phyloP scores from a whole-genome alignment of 2,113 vertebrate species.

The Ellobius talpinus region DNA sequence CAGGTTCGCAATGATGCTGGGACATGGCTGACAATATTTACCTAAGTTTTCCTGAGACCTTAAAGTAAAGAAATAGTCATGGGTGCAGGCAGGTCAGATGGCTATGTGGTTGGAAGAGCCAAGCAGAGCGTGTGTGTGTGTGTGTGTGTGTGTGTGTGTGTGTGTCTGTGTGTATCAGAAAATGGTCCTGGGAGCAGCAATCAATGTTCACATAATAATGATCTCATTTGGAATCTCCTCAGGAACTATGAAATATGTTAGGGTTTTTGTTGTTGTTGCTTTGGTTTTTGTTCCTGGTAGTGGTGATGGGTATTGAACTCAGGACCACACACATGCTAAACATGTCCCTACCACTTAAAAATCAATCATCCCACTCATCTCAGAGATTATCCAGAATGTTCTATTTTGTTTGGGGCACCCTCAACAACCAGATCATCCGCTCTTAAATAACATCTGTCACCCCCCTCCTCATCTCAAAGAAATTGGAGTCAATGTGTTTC shows the following conservation, averaged over 20 bases:
- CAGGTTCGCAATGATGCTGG: not conserved
- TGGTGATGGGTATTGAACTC: not conserved
- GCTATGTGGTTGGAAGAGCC: not conserved
- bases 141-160: not conserved
- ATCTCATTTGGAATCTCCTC: not conserved
- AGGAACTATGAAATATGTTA: not conserved
- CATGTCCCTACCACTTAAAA: not conserved
- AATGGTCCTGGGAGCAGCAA: not conserved
- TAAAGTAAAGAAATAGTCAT: not conserved
- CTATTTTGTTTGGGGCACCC: not conserved
- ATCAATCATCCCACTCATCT: not conserved
- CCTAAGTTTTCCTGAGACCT: not conserved
- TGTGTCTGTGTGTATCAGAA: too few species aligned
- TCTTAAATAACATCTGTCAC: not conserved
- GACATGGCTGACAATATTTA: not conserved
- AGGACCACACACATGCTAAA: not conserved
- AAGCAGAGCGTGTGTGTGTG: too few species aligned
- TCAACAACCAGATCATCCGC: not conserved
- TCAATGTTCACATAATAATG: not conserved
- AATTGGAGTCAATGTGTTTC: not conserved
- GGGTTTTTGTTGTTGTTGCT: not conserved
- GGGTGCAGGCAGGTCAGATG: not conserved
- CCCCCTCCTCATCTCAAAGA: conserved; percentile 1
- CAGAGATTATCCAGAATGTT: not conserved
- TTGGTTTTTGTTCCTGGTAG: not conserved